Evolutionary conservation across 92 coral and sea anemone species (phyloP).

Genomic region (Siderastrea radians): DNA sequence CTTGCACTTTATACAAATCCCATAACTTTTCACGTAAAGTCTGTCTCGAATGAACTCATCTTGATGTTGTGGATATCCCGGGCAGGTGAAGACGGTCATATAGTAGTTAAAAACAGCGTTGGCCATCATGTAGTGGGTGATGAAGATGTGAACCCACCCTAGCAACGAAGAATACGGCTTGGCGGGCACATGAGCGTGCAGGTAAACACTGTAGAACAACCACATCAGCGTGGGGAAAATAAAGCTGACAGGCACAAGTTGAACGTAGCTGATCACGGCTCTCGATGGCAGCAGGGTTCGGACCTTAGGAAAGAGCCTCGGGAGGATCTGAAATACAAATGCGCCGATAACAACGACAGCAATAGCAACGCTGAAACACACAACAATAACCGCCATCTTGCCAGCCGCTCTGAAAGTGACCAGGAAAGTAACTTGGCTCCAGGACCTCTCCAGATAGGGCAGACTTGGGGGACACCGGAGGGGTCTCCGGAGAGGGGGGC

Average conservation of each 20-base stretch:
- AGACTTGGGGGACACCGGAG: neutral
- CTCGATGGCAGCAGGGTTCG: constrained; percentile 77
- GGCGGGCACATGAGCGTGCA: constrained; percentile 81
- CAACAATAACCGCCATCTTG: constrained; percentile 86
- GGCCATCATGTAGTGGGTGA: constrained; percentile 56
- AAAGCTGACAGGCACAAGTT: constrained; percentile 83
- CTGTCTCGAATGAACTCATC: constrained; percentile 82
- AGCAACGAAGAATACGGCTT: constrained; percentile 84
- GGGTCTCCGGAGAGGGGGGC: neutral
- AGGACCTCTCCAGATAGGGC: neutral
- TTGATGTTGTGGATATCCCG: constrained; percentile 91
- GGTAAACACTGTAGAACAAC: constrained; percentile 84
- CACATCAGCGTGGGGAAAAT: constrained; percentile 82
- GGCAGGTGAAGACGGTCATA: constrained; percentile 80
- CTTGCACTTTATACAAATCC: constrained; percentile 83
- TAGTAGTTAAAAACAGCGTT: constrained; percentile 83
- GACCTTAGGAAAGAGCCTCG: constrained; percentile 85
- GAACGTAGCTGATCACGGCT: constrained; percentile 80
- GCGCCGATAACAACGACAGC: constrained; percentile 84
- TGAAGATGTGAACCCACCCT: constrained; percentile 85
- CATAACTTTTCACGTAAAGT: constrained; percentile 78
- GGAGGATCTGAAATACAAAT: constrained; percentile 85
- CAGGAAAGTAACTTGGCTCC: constrained; percentile 23
- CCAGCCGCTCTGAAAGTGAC: neutral
- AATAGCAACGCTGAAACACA: constrained; percentile 66